Evolutionary conservation across 2,888 invertebrate species (phyloP), one percentile per base, ranked within the genome.

Genomic region (Drosophila putrida): DNA sequence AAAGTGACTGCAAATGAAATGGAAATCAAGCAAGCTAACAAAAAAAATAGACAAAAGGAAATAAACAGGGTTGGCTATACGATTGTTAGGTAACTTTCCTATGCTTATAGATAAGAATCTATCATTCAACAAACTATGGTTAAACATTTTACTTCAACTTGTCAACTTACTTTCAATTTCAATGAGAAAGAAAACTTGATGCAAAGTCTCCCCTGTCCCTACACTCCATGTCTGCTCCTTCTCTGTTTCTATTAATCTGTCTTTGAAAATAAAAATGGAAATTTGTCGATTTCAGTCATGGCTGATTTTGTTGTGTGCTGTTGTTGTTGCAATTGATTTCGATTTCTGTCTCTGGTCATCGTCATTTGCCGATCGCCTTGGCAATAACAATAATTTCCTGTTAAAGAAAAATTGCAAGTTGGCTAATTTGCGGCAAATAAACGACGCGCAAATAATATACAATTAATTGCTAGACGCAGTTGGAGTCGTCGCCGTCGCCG

Each of bases 401-500:
- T 60, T 80, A 55, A 57, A 85, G 88, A 85, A 88, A 85, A 85
- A 86, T 88, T 86, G 84, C 84, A 79, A 79, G 73, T 89, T 79
- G 77, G 80, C 82, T 87, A 89, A 87, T 87, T 88, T 88, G 82
- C 79, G 58, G 77, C 79, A 88, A 82, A 84, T 87, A 89, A 89
- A 77, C 86, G 89, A 84, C 84, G 85, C 69, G 79, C 68, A 87
- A 87, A 84, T 87, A 89, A 88, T 87, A 87, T 87, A 83, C 78
- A 89, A 87, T 87, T 89, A 87, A 87, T 82, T 82, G 82, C 69
- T 68, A 75, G 63, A 80, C 77, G 64, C 77, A 64, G 75, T 77
- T 78, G 77, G 47, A 78, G 58, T 70, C 74, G 77, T 44, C 74
- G 55, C 66, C 13, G 54, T 43, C 50, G 71, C 46, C 55, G 49